Conservation (phyloP, 2,113 vertebrate species). For the Spea bombifrons region DNA sequence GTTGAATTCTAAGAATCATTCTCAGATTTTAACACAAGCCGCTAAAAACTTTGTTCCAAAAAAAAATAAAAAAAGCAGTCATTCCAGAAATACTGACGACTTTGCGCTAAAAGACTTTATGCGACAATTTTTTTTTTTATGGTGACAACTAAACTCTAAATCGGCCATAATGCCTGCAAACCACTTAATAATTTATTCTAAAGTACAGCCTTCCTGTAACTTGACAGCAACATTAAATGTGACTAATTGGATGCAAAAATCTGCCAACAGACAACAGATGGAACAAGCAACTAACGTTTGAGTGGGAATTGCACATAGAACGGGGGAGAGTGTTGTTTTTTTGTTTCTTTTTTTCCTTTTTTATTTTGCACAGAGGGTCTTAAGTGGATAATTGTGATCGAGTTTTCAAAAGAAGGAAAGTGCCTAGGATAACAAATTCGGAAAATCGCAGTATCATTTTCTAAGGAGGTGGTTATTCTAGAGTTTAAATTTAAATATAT, state of each 20-base stretch:
- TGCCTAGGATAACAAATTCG: no score
- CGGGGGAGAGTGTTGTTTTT: background rate
- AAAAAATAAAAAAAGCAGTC: background rate
- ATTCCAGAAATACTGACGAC: background rate
- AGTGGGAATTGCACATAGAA: constrained; percentile 26
- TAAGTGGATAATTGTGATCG: constrained; percentile 29
- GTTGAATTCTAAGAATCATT: background rate
- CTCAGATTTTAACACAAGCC: background rate
- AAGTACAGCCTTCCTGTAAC: constrained; percentile 31
- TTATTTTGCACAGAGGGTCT: constrained; percentile 33
- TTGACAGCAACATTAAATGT: constrained; percentile 46
- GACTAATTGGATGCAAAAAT: constrained; percentile 47
- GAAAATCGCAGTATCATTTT: no score
- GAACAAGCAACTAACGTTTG: constrained; percentile 3
- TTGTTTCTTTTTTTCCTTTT: background rate
- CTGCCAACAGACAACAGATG: constrained; percentile 45
- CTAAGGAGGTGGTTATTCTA: no score
- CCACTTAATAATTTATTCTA: constrained; percentile 37
- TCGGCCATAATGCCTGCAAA: constrained; percentile 19
- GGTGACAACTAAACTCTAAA: constrained; percentile 15
- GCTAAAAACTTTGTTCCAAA: background rate
- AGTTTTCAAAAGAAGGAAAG: background rate
- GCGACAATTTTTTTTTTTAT: background rate
- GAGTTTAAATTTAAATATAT: no score
- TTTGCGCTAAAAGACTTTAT: background rate